A percentile compares a stretch with the other conserved stretches of the same genome.
Evolutionary conservation across 2,888 invertebrate species (phyloP).

Genomic region (Scaptomyza parva): DNA sequence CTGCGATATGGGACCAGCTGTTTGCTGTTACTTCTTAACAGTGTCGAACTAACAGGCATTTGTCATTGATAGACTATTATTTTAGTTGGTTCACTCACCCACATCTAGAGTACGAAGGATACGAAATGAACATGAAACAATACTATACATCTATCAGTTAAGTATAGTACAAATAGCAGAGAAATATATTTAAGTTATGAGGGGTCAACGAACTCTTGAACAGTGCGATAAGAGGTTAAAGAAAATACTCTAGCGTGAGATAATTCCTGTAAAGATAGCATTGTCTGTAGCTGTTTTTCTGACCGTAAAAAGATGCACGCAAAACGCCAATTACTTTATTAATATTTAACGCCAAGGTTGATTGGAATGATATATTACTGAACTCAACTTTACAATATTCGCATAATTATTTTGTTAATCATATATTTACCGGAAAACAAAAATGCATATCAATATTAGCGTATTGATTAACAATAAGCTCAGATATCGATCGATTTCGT

Average conservation of each 20-base stretch:
- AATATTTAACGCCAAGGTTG: not conserved
- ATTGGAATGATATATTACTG: not conserved
- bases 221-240: conserved; percentile 10
- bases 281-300: conserved; percentile 4
- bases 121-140: not conserved
- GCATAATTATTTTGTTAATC: not conserved
- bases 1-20: conserved; percentile 47
- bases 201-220: conserved; percentile 36
- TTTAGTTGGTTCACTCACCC: conserved; percentile 12
- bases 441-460: not conserved
- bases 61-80: conserved; percentile 6
- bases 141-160: not conserved
- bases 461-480: not conserved
- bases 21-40: conserved; percentile 44
- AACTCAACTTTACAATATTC: not conserved
- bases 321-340: not conserved
- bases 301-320: not conserved
- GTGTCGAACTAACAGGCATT: conserved; percentile 23
- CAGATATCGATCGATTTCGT: conserved; percentile 7
- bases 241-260: conserved; percentile 12
- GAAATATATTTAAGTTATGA: conserved; percentile 6
- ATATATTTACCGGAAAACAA: not conserved
- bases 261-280: conserved; percentile 12
- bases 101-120: not conserved
- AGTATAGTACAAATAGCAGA: not conserved